phyloP scores from a whole-genome alignment of 2,888 invertebrate species.

The Temnothorax unifasciatus region DNA sequence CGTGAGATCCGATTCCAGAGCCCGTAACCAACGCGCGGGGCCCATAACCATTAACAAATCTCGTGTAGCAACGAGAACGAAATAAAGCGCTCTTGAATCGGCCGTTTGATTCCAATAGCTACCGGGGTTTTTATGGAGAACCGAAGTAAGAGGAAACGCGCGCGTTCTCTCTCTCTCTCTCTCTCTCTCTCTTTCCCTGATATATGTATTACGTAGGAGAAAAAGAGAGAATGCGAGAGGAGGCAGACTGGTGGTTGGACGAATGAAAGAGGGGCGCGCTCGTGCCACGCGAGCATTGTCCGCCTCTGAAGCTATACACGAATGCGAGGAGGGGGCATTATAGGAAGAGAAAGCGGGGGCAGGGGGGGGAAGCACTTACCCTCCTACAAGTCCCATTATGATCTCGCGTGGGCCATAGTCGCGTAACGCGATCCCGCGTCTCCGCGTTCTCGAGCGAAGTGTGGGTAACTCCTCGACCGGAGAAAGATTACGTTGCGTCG shows the following conservation, averaged over 20 bases:
- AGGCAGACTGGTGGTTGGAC: slow-evolving; percentile 33
- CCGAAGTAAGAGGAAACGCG: slow-evolving; percentile 53
- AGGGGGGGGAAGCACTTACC: slow-evolving; percentile 61
- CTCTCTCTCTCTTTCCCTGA: slow-evolving; percentile 7
- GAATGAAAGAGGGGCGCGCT: slow-evolving; percentile 60
- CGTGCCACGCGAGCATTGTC: slow-evolving; percentile 68
- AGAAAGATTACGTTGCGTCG: slow-evolving; percentile 48
- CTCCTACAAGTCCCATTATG: slow-evolving; percentile 70
- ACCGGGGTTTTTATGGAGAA: slow-evolving; percentile 62
- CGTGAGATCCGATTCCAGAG: slow-evolving; percentile 54
- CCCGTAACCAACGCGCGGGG: slow-evolving; percentile 58
- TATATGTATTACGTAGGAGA: not conserved
- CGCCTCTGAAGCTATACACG: slow-evolving; percentile 51
- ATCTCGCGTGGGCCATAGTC: slow-evolving; percentile 56
- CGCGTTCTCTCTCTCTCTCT: slow-evolving; percentile 2
- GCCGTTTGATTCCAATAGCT: slow-evolving; percentile 79
- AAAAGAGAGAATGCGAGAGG: slow-evolving; percentile 13
- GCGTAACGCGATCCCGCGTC: slow-evolving; percentile 74
- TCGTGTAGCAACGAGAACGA: slow-evolving; percentile 74
- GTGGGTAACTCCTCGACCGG: slow-evolving; percentile 20
- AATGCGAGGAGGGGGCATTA: slow-evolving; percentile 38
- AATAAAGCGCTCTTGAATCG: slow-evolving; percentile 80
- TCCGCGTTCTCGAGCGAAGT: slow-evolving; percentile 15
- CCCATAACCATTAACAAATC: slow-evolving; percentile 81
- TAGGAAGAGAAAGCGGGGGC: not conserved